Evolutionary conservation across 2,797 vertebrate genomes (phyloP).

Genomic region (Chromobotia macracanthus): DNA sequence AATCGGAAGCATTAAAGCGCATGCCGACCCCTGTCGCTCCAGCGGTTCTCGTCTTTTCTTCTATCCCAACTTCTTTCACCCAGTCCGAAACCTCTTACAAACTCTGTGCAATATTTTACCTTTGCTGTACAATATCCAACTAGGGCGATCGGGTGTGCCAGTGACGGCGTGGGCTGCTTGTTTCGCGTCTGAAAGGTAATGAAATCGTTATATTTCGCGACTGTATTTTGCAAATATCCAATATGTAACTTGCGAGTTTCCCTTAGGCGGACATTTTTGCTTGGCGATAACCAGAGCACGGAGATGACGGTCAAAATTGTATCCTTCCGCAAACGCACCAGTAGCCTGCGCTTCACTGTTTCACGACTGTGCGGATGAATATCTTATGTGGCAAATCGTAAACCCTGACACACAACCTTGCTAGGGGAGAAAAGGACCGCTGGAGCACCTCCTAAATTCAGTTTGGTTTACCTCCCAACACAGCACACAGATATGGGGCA

Average conservation of each 20-base stretch:
- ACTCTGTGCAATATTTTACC: constrained; percentile 78
- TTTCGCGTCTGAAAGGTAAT: constrained; percentile 58
- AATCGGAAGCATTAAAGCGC: constrained; percentile 42
- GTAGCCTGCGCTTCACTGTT: constrained; percentile 70
- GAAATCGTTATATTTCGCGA: constrained; percentile 59
- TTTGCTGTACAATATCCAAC: constrained; percentile 84
- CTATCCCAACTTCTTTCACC: constrained; percentile 82
- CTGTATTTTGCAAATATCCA: constrained; percentile 74
- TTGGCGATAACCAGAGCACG: constrained; percentile 85
- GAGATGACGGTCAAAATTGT: constrained; percentile 78
- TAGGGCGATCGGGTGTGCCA: constrained; percentile 80
- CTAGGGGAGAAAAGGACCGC: constrained; percentile 42
- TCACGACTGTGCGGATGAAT: constrained; percentile 40
- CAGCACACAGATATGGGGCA: not conserved
- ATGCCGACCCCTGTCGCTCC: constrained; percentile 59
- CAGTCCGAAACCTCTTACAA: constrained; percentile 70
- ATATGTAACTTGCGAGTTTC: constrained; percentile 92
- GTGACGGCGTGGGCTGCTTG: constrained; percentile 63
- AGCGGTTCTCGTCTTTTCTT: constrained; percentile 66
- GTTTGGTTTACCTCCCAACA: constrained; percentile 44
- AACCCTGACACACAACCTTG: constrained; percentile 46
- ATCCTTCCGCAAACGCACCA: constrained; percentile 86
- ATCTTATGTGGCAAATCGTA: constrained; percentile 34
- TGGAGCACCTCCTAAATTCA: constrained; percentile 32
- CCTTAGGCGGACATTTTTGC: constrained; percentile 98